Evolutionary conservation across 1,140 invertebrate genomes (phyloP), one percentile per base, ranked within the genome.

Genomic region (Stegodyphus mimosarum): DNA sequence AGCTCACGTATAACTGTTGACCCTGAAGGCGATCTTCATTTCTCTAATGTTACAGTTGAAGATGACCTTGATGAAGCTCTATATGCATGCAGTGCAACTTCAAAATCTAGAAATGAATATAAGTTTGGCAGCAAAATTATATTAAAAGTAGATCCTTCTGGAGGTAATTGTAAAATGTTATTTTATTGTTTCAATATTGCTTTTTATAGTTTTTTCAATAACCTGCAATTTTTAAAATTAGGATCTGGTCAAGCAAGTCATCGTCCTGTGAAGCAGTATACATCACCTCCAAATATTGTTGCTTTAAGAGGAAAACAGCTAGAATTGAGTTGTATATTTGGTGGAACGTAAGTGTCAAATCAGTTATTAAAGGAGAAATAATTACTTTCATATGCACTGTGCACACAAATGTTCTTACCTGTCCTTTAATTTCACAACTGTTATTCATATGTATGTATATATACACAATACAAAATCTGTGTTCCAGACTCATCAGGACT

Each of bases 1-100:
- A 88, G 89, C 77, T 96, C 96, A 0, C 92, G 97, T 79, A 97
- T 98, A 94, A 98, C 97, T 6, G 92, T 97, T 17, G 97, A 98
- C 91, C 96, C 96, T 0, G 96, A 98, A 92, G 97, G 97, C 63
- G 96, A 95, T 88, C 91, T 98, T 0, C 97, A 96, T 95, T 98
- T 98, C 91, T 96, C 96, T 49, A 98, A 98, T 91, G 95, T 98
- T 7, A 98, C 96, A 1, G 92, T 93, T 76, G 89, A 93, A 18
- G 97, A 98, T 90, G 93, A 93, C 10, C 95, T 94, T 77, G 93
- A 94, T 13, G 94, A 97, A 88, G 87, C 87, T n/a, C 93, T 93
- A 83, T 98, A 98, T 89, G 95, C 95, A 64, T 98, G 97, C 89
- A 95, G 96, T 6, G 96, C 96, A 0, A 95, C 95, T 55, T 97